Evolutionary conservation across 2,797 vertebrate genomes (phyloP).

Genomic region (Oophaga sylvatica): DNA sequence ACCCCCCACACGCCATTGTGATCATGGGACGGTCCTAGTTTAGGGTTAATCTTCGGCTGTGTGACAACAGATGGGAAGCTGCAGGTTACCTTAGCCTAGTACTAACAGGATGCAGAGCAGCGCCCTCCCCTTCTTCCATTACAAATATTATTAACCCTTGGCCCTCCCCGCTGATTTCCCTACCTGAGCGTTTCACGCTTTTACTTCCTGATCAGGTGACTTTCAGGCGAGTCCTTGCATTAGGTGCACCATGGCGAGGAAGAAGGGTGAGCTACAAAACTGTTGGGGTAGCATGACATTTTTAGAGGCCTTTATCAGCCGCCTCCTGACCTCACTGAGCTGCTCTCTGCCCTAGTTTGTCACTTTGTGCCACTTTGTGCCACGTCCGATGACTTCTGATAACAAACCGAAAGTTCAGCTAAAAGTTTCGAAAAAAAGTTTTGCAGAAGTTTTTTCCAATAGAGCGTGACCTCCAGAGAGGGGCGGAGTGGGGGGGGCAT

Average conservation of each 20-base stretch:
- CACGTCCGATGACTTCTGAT: background rate
- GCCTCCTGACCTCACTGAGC: background rate
- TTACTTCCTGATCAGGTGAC: conserved; percentile 39
- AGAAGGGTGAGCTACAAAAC: conserved; percentile 23
- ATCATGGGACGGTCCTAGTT: background rate
- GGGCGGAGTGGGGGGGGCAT: background rate
- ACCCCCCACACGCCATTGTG: background rate
- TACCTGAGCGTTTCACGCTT: conserved; percentile 11
- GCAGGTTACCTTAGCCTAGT: conserved; percentile 8
- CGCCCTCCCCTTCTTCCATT: conserved; percentile 1
- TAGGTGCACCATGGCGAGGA: conserved; percentile 27
- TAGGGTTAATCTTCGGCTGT: background rate
- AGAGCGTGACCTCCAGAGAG: background rate
- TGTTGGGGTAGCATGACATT: no score
- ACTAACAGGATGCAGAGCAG: conserved; percentile 11
- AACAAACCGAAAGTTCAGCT: conserved; percentile 30
- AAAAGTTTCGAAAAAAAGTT: background rate
- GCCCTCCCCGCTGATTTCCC: conserved; percentile 13
- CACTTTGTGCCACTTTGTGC: background rate
- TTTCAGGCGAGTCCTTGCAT: background rate
- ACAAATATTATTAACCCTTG: conserved; percentile 28
- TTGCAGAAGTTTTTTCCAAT: background rate
- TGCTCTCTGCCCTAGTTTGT: background rate
- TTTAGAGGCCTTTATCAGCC: background rate
- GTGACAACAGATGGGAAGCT: conserved; percentile 22